Conservation (phyloP, 2,888 invertebrate genomes). For the Habrosyne pyritoides region DNA sequence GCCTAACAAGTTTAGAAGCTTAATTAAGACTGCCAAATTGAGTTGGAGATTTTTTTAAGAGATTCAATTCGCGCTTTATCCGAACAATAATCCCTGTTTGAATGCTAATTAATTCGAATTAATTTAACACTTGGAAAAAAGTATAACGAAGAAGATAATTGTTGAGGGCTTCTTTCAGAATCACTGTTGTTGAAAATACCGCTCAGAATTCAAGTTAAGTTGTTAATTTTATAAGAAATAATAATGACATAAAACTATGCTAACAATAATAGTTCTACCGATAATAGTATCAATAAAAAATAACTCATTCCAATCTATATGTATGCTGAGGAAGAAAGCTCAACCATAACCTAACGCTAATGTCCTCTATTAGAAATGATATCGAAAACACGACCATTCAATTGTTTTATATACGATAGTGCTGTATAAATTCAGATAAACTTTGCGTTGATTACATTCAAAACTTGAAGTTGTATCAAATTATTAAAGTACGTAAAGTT, state of each 20-base stretch:
- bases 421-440: constrained; percentile 22
- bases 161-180: constrained; percentile 6
- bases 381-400: no score
- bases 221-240: no score
- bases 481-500: constrained; percentile 39
- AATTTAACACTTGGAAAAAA: constrained; percentile 60
- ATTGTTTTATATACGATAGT: no score
- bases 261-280: no score
- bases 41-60: constrained; percentile 56
- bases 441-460: constrained; percentile 46
- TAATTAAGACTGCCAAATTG: constrained; percentile 52
- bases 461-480: constrained; percentile 47
- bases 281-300: no score
- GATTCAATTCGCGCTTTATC: constrained; percentile 58
- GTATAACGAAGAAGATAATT: constrained; percentile 58
- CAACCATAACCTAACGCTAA: no score
- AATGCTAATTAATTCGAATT: constrained; percentile 76
- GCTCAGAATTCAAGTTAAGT: constrained; percentile 2
- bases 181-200: constrained; percentile 13
- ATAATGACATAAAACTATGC: no score
- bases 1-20: constrained; percentile 49
- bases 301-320: no score
- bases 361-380: no score
- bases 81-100: constrained; percentile 75
- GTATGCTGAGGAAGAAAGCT: no score